Evolutionary conservation across 2,888 invertebrate genomes (phyloP).

Genomic region (Epistrophe grossulariae): DNA sequence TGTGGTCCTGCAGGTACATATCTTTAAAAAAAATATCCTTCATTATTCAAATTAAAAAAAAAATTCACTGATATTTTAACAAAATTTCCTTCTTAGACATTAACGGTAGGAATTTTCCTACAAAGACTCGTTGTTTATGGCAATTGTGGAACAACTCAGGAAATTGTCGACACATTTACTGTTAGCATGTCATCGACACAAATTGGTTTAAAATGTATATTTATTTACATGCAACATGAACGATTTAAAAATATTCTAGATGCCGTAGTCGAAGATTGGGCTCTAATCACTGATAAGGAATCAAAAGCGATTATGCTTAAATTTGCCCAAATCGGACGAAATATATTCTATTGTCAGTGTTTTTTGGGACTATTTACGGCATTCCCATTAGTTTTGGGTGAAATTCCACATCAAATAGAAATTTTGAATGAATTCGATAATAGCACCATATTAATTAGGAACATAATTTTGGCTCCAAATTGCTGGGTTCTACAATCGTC

Average conservation of each 20-base stretch:
- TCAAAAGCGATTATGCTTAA: constrained; percentile 5
- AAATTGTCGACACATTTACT: constrained; percentile 27
- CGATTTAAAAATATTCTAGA: constrained; percentile 11
- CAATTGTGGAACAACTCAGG: constrained; percentile 25
- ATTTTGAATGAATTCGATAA: background rate
- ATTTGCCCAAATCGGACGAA: constrained; percentile 2
- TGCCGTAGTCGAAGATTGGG: constrained; percentile 25
- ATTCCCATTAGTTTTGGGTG: constrained; percentile 4
- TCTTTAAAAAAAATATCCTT: background rate
- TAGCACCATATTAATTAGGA: background rate
- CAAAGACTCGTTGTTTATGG: constrained; percentile 17
- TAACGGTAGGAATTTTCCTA: constrained; percentile 9
- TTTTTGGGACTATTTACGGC: constrained; percentile 30
- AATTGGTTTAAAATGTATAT: constrained; percentile 10
- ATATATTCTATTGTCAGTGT: constrained; percentile 19
- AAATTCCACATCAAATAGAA: constrained; percentile 8
- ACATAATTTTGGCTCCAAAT: constrained; percentile 17
- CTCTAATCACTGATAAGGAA: constrained; percentile 1
- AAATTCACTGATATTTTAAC: background rate
- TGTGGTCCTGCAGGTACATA: background rate
- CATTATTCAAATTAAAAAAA: background rate
- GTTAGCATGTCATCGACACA: constrained; percentile 31
- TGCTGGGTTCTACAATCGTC: constrained; percentile 11
- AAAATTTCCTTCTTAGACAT: background rate
- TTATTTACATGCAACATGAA: constrained; percentile 14